These are phyloP conservation scores for Colaptes auratus DNA, from an alignment of 2,113 vertebrate genomes.

Conservation along the genomic window DNA sequence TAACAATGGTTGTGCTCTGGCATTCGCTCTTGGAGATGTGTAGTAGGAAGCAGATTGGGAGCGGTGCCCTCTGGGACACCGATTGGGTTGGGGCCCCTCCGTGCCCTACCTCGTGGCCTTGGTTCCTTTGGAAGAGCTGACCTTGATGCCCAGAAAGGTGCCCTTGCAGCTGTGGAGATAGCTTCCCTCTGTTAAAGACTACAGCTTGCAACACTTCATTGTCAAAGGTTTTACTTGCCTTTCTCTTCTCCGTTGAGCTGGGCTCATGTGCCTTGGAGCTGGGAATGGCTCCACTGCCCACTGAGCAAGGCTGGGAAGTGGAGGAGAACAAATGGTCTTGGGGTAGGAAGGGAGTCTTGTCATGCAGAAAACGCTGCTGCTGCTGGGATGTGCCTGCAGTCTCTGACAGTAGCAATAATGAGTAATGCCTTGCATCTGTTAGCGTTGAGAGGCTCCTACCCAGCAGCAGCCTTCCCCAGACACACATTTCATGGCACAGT, in stretches of 20 bases:
- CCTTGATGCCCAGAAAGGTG: background rate
- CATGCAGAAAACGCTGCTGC: background rate
- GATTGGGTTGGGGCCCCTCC: background rate
- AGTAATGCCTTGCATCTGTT: fast-evolving
- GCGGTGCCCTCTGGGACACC: fast-evolving
- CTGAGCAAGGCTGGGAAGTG: background rate
- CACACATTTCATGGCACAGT: background rate
- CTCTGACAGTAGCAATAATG: background rate
- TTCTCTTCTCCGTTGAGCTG: background rate
- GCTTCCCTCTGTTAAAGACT: background rate
- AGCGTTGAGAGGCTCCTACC: background rate
- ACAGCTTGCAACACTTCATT: background rate
- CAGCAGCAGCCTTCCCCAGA: background rate
- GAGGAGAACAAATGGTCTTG: background rate
- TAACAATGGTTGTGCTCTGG: background rate
- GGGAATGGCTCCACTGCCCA: background rate
- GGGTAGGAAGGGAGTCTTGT: background rate
- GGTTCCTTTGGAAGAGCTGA: background rate
- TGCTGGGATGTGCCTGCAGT: background rate
- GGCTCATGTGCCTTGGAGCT: background rate
- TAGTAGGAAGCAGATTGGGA: background rate
- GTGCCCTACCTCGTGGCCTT: background rate
- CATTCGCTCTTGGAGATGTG: fast-evolving
- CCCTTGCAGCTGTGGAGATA: background rate
- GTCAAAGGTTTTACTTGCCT: background rate